A percentile compares a stretch with the other conserved stretches of the same genome.
These are phyloP conservation scores for Trachelus troglodyta DNA, from an alignment of 2,888 invertebrate species.

Conservation along the genomic window DNA sequence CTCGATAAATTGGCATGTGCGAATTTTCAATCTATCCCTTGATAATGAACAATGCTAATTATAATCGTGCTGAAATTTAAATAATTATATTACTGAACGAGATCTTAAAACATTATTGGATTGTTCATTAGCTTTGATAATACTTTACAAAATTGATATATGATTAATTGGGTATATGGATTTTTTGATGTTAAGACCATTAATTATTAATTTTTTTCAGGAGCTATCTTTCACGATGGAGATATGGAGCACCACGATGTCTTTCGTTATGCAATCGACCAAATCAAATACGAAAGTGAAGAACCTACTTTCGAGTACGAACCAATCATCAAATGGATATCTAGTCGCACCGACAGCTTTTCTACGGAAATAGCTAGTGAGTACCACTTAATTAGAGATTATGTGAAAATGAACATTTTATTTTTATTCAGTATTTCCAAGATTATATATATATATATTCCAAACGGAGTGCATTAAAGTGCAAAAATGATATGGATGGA, in stretches of 20 bases:
- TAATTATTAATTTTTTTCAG: slow-evolving; percentile 32
- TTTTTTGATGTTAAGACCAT: not conserved
- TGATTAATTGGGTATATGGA: not conserved
- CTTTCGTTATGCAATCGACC: slow-evolving; percentile 45
- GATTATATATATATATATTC: too few species aligned
- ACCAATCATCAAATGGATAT: slow-evolving; percentile 38
- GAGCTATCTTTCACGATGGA: slow-evolving; percentile 56
- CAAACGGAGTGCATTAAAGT: not conserved
- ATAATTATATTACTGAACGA: not conserved
- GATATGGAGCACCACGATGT: slow-evolving; percentile 44
- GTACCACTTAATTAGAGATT: slow-evolving; percentile 11
- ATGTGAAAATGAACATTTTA: not conserved
- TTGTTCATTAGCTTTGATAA: not conserved
- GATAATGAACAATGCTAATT: not conserved
- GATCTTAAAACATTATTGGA: not conserved
- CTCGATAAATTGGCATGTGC: not conserved
- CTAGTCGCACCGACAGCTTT: slow-evolving; percentile 54
- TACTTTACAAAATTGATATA: not conserved
- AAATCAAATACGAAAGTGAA: slow-evolving; percentile 37
- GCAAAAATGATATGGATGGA: not conserved
- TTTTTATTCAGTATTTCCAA: too few species aligned
- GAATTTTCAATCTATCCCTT: not conserved
- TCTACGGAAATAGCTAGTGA: slow-evolving; percentile 44
- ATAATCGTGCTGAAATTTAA: not conserved
- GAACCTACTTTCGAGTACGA: slow-evolving; percentile 48